Percentiles rank a stretch among this genome's conserved stretches.
Conservation (phyloP, 2,113 vertebrate species). For the Cryptoleucopteryx plumbea region DNA sequence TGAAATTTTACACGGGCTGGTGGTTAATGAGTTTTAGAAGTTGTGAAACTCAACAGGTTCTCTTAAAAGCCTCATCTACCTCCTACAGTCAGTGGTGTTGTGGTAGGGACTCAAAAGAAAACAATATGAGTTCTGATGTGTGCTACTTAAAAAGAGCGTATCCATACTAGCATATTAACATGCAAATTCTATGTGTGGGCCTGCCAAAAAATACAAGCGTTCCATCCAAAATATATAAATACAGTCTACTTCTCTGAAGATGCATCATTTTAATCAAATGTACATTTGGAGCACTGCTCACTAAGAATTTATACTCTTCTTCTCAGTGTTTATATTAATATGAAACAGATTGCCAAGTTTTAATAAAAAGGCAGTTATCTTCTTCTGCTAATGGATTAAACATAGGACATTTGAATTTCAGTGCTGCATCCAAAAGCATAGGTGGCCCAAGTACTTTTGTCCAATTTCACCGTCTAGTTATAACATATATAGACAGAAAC, state of each 20-base stretch:
- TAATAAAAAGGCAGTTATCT: slow-evolving; percentile 65
- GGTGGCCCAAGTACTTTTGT: not conserved
- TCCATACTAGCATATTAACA: slow-evolving; percentile 47
- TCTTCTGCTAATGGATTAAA: slow-evolving; percentile 47
- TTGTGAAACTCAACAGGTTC: not conserved
- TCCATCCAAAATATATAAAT: slow-evolving; percentile 66
- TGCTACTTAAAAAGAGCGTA: slow-evolving; percentile 43
- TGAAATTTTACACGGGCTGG: not conserved
- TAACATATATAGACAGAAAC: not conserved
- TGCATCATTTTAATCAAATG: slow-evolving; percentile 64
- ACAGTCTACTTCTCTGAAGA: slow-evolving; percentile 43
- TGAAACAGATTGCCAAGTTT: slow-evolving; percentile 56
- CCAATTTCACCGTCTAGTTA: not conserved
- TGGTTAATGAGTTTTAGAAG: slow-evolving; percentile 21
- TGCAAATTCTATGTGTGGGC: slow-evolving; percentile 46
- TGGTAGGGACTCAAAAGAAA: slow-evolving; percentile 31
- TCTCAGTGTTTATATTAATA: slow-evolving; percentile 54
- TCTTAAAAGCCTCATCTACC: slow-evolving; percentile 45
- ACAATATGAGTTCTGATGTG: slow-evolving; percentile 34
- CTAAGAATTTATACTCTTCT: slow-evolving; percentile 58
- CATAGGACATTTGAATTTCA: slow-evolving; percentile 30
- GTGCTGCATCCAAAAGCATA: not conserved
- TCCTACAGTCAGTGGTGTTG: slow-evolving; percentile 20
- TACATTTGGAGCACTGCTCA: slow-evolving; percentile 49
- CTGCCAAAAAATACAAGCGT: slow-evolving; percentile 52